These are phyloP conservation scores for Colossoma macropomum DNA, from an alignment of 2,113 vertebrate genomes.

Conservation along the genomic window DNA sequence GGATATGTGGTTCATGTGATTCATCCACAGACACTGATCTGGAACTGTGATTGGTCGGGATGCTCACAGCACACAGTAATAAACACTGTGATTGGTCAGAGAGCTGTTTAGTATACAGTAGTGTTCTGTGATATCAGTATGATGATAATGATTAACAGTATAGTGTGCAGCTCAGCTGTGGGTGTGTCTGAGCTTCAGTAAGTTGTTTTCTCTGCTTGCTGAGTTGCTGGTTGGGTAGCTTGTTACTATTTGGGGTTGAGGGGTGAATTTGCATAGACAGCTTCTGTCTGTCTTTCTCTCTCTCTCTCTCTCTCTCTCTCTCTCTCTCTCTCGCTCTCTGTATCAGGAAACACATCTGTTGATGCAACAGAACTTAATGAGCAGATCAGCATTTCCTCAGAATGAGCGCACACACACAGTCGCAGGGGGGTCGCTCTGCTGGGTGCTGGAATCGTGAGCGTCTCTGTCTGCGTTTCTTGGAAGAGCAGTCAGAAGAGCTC, in stretches of 20 bases:
- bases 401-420: neutral
- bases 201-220: constrained; percentile 66
- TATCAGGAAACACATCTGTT: constrained; percentile 30
- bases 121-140: too few relatives aligned
- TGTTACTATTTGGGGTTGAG: constrained; percentile 58
- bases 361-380: constrained; percentile 33
- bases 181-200: neutral
- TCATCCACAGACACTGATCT: too few relatives aligned
- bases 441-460: neutral
- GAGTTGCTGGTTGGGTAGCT: constrained; percentile 48
- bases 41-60: too few relatives aligned
- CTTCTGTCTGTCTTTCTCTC: constrained; percentile 57
- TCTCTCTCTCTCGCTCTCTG: too few relatives aligned
- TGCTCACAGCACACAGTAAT: too few relatives aligned
- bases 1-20: too few relatives aligned
- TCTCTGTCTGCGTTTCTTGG: constrained; percentile 19
- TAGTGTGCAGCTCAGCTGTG: neutral
- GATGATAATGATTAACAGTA: too few relatives aligned
- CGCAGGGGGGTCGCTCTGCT: neutral
- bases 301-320: constrained; percentile 44
- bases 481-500: neutral
- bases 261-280: constrained; percentile 60
- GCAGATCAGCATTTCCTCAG: constrained; percentile 32
- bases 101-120: too few relatives aligned
- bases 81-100: too few relatives aligned